phyloP scores from a whole-genome alignment of 2,888 invertebrate genomes.

The Melieria crassipennis region DNA sequence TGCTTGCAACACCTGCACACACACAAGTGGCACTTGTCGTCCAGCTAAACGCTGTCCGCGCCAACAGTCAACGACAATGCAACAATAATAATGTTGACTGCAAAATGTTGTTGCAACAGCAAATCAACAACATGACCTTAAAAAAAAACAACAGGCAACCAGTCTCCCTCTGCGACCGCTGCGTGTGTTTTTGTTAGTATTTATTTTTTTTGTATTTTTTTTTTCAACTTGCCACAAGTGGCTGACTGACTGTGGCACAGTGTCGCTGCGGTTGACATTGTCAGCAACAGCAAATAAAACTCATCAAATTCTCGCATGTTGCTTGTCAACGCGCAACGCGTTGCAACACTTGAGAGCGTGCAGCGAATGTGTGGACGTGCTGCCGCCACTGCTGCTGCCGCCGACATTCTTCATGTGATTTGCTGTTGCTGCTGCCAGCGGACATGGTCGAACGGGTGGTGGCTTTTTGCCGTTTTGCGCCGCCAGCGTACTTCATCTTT shows the following conservation, averaged over 20 bases:
- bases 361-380: not conserved
- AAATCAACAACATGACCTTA: slow-evolving; percentile 7
- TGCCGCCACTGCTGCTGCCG: slow-evolving; percentile 30
- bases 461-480: not conserved
- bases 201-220: not conserved
- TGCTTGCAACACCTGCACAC: no score
- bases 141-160: not conserved
- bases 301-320: slow-evolving; percentile 65
- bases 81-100: not conserved
- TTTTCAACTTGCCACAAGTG: not conserved
- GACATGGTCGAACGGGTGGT: slow-evolving; percentile 5
- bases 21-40: no score
- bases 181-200: not conserved
- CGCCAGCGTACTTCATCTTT: slow-evolving; percentile 14
- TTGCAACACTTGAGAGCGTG: slow-evolving; percentile 10
- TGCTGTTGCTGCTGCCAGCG: slow-evolving; percentile 1
- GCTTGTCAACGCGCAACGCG: slow-evolving; percentile 55
- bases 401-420: slow-evolving; percentile 13
- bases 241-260: slow-evolving; percentile 7
- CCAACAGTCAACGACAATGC: no score
- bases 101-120: not conserved
- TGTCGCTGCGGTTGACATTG: not conserved
- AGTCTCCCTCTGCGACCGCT: not conserved
- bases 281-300: slow-evolving; percentile 49
- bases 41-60: no score